These are phyloP conservation scores for Calosoma granatense DNA, from an alignment of 1,140 invertebrate genomes.

Conservation along the genomic window DNA sequence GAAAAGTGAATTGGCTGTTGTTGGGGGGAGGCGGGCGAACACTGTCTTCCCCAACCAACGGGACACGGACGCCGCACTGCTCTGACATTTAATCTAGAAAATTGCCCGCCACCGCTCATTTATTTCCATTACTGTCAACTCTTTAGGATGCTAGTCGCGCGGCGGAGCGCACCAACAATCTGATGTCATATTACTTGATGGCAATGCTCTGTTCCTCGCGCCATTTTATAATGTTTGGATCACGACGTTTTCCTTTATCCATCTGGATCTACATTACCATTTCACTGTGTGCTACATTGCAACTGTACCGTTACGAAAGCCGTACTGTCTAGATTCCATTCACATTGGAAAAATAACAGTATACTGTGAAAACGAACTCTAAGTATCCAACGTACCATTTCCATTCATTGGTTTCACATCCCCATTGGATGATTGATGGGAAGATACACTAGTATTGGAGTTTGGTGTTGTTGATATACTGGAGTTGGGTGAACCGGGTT, in stretches of 20 bases:
- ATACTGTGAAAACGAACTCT: too few relatives aligned
- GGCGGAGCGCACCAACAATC: constrained; percentile 18
- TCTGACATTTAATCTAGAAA: constrained; percentile 44
- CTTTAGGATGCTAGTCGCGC: constrained; percentile 30
- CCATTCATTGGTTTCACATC: constrained; percentile 38
- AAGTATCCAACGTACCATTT: too few relatives aligned
- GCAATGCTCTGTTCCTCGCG: constrained; percentile 12
- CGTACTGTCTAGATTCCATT: too few relatives aligned
- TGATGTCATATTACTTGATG: constrained; percentile 25
- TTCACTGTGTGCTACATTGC: too few relatives aligned
- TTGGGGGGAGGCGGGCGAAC: not conserved
- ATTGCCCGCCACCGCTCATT: constrained; percentile 39
- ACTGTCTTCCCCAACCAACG: not conserved
- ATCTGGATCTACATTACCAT: too few relatives aligned
- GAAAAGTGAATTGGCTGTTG: constrained; percentile 1
- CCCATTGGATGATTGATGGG: constrained; percentile 34
- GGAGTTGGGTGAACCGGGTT: constrained; percentile 36
- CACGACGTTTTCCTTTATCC: constrained; percentile 22
- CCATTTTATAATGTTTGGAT: constrained; percentile 1
- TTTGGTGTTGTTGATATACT: constrained; percentile 37
- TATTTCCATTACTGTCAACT: constrained; percentile 44
- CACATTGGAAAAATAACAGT: too few relatives aligned
- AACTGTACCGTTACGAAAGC: too few relatives aligned
- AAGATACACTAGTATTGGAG: constrained; percentile 33
- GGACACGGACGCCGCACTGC: constrained; percentile 21